A percentile compares a stretch with the other conserved stretches of the same genome.
Evolutionary conservation across 2,797 vertebrate species (phyloP).

Genomic region (Mus caroli): DNA sequence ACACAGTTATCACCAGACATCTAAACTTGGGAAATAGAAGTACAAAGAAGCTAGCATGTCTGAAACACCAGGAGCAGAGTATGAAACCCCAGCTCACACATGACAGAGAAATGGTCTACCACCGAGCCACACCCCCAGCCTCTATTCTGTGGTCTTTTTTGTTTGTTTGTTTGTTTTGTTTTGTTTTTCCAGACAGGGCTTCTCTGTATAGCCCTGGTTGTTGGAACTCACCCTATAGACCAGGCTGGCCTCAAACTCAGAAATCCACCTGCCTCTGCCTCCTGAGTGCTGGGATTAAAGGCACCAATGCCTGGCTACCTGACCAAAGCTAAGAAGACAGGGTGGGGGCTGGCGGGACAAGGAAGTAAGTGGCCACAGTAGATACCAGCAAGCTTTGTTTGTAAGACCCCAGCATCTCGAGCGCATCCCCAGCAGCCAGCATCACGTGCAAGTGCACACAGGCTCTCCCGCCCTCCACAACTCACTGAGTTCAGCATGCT

Average conservation of each 20-base stretch:
- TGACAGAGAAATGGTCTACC: neutral
- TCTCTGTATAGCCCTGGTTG: too few species aligned
- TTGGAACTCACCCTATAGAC: too few species aligned
- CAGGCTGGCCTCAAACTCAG: too few species aligned
- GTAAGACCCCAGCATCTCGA: too few species aligned
- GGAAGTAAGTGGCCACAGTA: neutral
- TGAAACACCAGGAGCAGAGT: neutral
- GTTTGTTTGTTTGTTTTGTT: too few species aligned
- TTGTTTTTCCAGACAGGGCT: too few species aligned
- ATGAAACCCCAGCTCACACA: neutral
- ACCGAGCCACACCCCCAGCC: neutral
- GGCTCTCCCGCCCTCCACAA: neutral
- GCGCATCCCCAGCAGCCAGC: too few species aligned
- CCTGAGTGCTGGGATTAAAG: too few species aligned
- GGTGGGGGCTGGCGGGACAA: neutral
- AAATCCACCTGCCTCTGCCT: too few species aligned
- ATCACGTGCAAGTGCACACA: neutral
- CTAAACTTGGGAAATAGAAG: constrained; percentile 38
- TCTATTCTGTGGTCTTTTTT: neutral
- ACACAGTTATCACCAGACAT: neutral
- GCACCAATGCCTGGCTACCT: too few species aligned
- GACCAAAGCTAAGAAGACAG: neutral
- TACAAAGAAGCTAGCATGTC: neutral
- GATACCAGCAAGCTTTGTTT: neutral
- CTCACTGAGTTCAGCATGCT: constrained; percentile 99